phyloP scores from a whole-genome alignment of 1,140 invertebrate species.

The Temnothorax longispinosus region DNA sequence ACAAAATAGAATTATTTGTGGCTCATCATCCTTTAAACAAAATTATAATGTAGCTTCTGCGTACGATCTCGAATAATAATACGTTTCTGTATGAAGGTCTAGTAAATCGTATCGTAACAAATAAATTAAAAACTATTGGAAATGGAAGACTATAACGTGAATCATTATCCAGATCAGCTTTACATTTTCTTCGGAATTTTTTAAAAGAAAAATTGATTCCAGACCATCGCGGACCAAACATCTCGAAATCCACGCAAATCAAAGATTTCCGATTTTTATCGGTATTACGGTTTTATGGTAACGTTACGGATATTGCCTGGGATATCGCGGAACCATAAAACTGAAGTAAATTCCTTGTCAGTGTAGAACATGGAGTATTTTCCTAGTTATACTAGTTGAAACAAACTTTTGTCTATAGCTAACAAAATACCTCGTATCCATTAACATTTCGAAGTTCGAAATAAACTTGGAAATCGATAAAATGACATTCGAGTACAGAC shows the following conservation, averaged over 20 bases:
- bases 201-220: slow-evolving; percentile 22
- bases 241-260: slow-evolving; percentile 8
- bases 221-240: slow-evolving; percentile 6
- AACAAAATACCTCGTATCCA: neutral
- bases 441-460: slow-evolving; percentile 18
- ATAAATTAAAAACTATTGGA: neutral
- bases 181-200: slow-evolving; percentile 1
- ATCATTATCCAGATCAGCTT: neutral
- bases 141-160: neutral
- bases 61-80: neutral
- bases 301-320: slow-evolving; percentile 16
- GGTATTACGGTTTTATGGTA: slow-evolving; percentile 19
- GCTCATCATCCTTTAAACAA: neutral
- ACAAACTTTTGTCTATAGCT: neutral
- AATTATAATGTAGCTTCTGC: neutral
- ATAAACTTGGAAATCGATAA: neutral
- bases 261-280: slow-evolving; percentile 58
- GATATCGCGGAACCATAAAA: slow-evolving; percentile 31
- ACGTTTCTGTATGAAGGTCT: neutral
- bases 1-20: neutral
- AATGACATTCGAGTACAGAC: neutral
- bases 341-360: slow-evolving; percentile 32
- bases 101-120: neutral
- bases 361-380: slow-evolving; percentile 1
- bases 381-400: neutral